phyloP scores from a whole-genome alignment of 2,113 vertebrate genomes.

The Peromyscus leucopus region DNA sequence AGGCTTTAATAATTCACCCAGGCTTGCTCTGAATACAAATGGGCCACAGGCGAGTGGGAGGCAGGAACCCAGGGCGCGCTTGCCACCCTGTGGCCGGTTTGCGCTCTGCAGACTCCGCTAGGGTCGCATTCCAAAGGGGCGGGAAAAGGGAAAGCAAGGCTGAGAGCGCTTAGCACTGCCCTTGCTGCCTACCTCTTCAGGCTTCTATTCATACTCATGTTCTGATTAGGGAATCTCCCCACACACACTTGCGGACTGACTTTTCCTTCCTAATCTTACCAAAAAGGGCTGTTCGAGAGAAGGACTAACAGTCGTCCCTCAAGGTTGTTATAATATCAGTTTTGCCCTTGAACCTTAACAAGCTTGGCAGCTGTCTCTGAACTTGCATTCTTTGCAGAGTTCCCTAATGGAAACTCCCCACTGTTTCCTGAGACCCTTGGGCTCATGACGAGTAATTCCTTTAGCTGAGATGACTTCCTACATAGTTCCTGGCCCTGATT shows the following conservation, averaged over 20 bases:
- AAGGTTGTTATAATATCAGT: neutral
- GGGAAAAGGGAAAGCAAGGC: neutral
- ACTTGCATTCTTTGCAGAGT: neutral
- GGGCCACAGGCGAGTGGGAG: accelerated
- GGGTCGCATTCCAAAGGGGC: accelerated
- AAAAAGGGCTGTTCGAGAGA: neutral
- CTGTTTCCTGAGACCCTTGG: neutral
- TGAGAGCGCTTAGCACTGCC: neutral
- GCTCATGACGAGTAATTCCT: neutral
- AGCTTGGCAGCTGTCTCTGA: neutral
- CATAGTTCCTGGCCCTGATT: neutral
- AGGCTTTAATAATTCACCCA: constrained; percentile 25
- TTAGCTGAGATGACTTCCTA: neutral
- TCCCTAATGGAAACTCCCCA: neutral
- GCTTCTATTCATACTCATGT: neutral
- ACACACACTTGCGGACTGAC: neutral
- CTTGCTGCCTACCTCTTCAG: no score
- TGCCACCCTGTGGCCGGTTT: neutral
- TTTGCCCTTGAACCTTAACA: neutral
- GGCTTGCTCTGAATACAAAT: neutral
- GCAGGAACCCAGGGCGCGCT: neutral
- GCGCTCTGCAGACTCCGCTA: neutral
- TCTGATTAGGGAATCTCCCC: neutral
- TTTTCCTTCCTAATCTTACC: neutral
- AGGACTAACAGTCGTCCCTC: neutral